These are phyloP conservation scores for Artemia sinica DNA, from an alignment of 2,888 invertebrate genomes.

Conservation along the genomic window DNA sequence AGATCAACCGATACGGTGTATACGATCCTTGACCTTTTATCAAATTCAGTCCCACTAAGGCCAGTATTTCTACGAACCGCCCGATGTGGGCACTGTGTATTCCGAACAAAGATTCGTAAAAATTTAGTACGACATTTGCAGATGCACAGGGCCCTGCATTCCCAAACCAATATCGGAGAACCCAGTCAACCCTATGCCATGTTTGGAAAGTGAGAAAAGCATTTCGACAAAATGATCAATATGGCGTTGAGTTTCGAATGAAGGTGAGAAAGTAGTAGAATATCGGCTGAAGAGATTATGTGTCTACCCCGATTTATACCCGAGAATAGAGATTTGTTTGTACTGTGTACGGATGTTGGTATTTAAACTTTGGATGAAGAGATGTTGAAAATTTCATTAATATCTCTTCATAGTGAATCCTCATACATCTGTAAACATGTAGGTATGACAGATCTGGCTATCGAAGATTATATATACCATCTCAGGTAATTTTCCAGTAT, in stretches of 20 bases:
- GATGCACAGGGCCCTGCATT: slow-evolving; percentile 36
- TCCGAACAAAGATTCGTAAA: slow-evolving; percentile 42
- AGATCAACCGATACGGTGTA: too few relatives aligned
- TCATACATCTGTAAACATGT: slow-evolving; percentile 55
- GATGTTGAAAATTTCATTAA: slow-evolving; percentile 53
- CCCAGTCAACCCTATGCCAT: slow-evolving; percentile 65
- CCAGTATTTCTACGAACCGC: slow-evolving; percentile 27
- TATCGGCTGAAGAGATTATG: slow-evolving; percentile 24
- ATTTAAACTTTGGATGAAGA: slow-evolving; percentile 49
- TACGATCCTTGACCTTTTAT: too few relatives aligned
- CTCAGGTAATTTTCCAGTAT: background rate
- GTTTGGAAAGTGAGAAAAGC: slow-evolving; percentile 55
- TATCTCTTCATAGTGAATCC: slow-evolving; percentile 45
- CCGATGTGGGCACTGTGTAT: slow-evolving; percentile 48
- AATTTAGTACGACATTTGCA: slow-evolving; percentile 54
- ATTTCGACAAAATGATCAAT: slow-evolving; percentile 71
- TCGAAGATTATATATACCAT: background rate
- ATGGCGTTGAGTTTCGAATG: slow-evolving; percentile 49
- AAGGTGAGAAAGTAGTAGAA: slow-evolving; percentile 25
- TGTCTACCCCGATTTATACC: slow-evolving; percentile 38
- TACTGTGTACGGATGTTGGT: slow-evolving; percentile 49
- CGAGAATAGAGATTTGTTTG: slow-evolving; percentile 47
- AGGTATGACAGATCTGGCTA: slow-evolving; percentile 32
- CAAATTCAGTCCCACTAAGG: too few relatives aligned
- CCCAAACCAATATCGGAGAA: slow-evolving; percentile 19